Evolutionary conservation across 2,797 vertebrate species (phyloP).

Genomic region (Coluber constrictor): DNA sequence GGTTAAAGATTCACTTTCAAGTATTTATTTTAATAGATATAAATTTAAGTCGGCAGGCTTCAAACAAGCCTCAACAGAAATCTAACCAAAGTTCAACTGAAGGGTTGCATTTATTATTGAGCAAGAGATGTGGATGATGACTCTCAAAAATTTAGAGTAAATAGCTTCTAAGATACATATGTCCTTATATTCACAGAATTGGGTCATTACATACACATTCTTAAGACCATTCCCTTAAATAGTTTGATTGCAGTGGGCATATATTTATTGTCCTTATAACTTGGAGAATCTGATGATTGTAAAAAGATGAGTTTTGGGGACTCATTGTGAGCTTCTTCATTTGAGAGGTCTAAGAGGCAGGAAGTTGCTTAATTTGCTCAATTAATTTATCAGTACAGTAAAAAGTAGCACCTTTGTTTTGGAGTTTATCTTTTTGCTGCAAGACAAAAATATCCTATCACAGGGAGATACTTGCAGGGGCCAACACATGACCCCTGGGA

Average conservation of each 20-base stretch:
- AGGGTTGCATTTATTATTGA: background rate
- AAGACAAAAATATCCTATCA: background rate
- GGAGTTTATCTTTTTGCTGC: background rate
- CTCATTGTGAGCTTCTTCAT: background rate
- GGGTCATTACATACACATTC: background rate
- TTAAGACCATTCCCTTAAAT: background rate
- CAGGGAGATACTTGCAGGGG: background rate
- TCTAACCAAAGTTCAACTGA: background rate
- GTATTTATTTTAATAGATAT: background rate
- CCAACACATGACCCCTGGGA: background rate
- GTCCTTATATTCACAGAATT: background rate
- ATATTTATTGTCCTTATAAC: background rate
- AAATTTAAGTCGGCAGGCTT: background rate
- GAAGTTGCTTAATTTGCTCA: background rate
- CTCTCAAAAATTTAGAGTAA: background rate
- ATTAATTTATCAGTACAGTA: background rate
- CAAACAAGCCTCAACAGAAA: background rate
- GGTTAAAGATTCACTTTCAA: background rate
- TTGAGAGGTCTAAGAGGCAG: background rate
- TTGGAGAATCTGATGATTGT: background rate
- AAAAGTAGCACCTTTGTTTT: background rate
- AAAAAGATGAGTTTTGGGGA: background rate
- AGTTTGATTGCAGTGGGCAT: background rate
- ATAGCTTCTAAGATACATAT: background rate
- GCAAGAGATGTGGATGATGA: background rate